Percentiles rank a stretch among this genome's conserved stretches.
Evolutionary conservation across 2,113 vertebrate species (phyloP).

Genomic region (Lontra canadensis): DNA sequence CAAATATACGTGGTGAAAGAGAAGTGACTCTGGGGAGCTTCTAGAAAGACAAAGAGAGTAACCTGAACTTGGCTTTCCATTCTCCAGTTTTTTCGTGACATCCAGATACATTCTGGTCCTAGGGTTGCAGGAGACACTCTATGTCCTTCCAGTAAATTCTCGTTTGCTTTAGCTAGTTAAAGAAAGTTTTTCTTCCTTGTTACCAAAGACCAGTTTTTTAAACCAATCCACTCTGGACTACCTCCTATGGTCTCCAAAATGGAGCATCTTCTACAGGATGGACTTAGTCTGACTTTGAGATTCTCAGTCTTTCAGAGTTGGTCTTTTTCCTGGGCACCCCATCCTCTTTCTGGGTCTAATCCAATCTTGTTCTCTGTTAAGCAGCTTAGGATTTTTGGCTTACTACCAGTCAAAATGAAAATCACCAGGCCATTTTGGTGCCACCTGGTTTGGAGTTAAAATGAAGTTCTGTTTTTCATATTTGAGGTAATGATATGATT

Average conservation of each 20-base stretch:
- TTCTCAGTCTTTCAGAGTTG: neutral
- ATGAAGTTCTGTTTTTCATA: neutral
- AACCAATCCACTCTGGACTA: rapidly evolving
- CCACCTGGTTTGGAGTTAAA: neutral
- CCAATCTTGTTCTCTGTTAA: neutral
- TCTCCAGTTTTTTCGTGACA: slow-evolving; percentile 26
- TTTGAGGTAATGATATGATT: neutral
- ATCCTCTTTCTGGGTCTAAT: neutral
- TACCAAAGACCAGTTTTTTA: neutral
- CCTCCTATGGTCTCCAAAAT: neutral
- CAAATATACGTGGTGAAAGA: neutral
- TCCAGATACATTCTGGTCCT: neutral
- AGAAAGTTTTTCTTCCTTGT: neutral
- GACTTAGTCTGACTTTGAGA: neutral
- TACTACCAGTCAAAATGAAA: neutral
- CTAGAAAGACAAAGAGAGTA: neutral
- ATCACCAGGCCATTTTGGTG: neutral
- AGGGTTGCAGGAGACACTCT: neutral
- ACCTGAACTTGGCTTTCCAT: neutral
- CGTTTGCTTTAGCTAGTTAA: neutral
- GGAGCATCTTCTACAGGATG: neutral
- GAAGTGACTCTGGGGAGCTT: neutral
- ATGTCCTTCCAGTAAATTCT: slow-evolving; percentile 10
- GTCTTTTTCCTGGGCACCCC: neutral
- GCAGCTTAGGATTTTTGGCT: neutral